Evolutionary conservation across 2,113 vertebrate genomes (phyloP).

Genomic region (Nansenia antarctica): DNA sequence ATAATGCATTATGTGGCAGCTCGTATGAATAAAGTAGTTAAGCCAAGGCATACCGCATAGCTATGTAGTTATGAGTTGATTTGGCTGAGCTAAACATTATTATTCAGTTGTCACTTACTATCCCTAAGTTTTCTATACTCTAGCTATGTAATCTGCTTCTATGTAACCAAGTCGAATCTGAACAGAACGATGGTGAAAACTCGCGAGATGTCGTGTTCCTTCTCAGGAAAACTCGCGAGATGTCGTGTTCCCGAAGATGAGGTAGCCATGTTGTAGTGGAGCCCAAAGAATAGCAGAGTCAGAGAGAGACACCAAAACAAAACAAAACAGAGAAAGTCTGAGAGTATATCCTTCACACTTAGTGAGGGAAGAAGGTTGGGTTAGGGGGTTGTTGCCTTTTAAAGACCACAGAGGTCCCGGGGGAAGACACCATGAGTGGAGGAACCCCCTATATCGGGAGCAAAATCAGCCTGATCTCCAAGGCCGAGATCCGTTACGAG

Average conservation of each 20-base stretch:
- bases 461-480: constrained; percentile 90
- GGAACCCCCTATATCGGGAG: constrained; percentile 89
- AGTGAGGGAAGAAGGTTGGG: background rate
- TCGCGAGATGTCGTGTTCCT: constrained; percentile 72
- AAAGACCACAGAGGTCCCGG: background rate
- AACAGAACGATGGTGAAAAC: background rate
- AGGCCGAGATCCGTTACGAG: constrained; percentile 80
- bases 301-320: too few species aligned
- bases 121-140: too few species aligned
- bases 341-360: background rate
- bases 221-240: too few species aligned
- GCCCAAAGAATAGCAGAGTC: constrained; percentile 29
- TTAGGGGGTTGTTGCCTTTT: background rate
- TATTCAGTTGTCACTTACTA: too few species aligned
- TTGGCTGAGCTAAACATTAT: background rate
- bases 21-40: too few species aligned
- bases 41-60: too few species aligned
- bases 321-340: background rate
- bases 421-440: constrained; percentile 74
- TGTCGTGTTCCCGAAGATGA: constrained; percentile 66
- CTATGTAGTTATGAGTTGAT: too few species aligned
- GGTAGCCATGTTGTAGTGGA: constrained; percentile 85
- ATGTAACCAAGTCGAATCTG: background rate
- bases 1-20: too few species aligned
- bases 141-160: constrained; percentile 30